These are phyloP conservation scores for Diplolepis rosae DNA, from an alignment of 2,888 invertebrate species.

Conservation along the genomic window DNA sequence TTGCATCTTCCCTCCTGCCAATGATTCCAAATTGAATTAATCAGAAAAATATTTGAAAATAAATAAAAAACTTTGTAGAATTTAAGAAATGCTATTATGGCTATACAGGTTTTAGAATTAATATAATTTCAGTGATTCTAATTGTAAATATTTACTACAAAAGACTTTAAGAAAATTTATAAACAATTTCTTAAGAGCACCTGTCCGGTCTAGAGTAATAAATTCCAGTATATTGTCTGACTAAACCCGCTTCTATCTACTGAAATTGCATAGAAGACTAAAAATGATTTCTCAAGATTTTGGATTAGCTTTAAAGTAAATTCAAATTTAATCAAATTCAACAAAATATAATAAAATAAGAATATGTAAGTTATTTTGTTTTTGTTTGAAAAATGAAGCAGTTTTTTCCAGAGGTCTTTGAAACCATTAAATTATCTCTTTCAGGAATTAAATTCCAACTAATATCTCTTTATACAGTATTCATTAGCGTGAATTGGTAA, in stretches of 20 bases:
- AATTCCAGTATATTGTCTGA: neutral
- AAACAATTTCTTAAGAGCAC: neutral
- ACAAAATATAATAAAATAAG: neutral
- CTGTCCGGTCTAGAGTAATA: neutral
- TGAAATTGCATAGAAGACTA: neutral
- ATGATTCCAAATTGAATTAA: neutral
- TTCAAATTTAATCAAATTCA: neutral
- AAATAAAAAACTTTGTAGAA: no score
- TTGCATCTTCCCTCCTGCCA: constrained; percentile 78
- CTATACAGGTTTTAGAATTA: no score
- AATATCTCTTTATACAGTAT: neutral
- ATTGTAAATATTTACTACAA: no score
- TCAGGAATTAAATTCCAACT: neutral
- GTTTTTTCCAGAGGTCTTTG: neutral
- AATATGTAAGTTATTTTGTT: neutral
- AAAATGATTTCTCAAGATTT: constrained; percentile 6
- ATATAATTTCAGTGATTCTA: no score
- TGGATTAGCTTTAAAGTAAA: neutral
- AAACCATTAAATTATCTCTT: constrained; percentile 1
- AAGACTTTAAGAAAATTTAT: no score
- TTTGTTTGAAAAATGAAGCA: neutral
- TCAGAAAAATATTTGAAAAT: no score
- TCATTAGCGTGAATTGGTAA: neutral
- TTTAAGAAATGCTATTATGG: no score
- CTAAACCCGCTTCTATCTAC: constrained; percentile 19